These are phyloP conservation scores for Labeo rohita DNA, from an alignment of 2,113 vertebrate species.

Conservation along the genomic window DNA sequence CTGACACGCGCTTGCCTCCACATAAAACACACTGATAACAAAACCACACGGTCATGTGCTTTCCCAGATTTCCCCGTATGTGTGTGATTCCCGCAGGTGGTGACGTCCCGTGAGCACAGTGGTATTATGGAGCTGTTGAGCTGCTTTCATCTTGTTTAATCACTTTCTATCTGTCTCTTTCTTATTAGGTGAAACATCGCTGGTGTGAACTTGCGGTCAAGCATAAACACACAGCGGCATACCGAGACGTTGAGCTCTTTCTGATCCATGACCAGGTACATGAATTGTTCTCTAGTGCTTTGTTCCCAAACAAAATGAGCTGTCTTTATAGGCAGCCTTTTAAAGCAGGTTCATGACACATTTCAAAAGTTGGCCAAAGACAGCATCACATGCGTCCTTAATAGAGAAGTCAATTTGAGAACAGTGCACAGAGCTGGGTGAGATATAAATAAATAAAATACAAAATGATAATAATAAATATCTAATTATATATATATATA, in stretches of 20 bases:
- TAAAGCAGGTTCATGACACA: not conserved
- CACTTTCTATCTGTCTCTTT: slow-evolving; percentile 26
- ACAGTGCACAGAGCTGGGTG: not conserved
- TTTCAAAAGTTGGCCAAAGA: not conserved
- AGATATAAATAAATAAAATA: not conserved
- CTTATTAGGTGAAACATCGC: slow-evolving; percentile 86
- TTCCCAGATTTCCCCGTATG: slow-evolving; percentile 10
- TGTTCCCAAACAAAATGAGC: slow-evolving; percentile 1
- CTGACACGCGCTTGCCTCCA: slow-evolving; percentile 42
- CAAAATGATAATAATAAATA: not conserved
- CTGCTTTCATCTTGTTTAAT: slow-evolving; percentile 25
- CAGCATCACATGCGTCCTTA: not conserved
- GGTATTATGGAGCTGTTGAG: not conserved
- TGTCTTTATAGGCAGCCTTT: not conserved
- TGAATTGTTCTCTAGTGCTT: not conserved
- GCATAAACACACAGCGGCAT: slow-evolving; percentile 78
- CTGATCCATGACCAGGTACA: slow-evolving; percentile 88
- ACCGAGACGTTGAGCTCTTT: slow-evolving; percentile 84
- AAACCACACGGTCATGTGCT: slow-evolving; percentile 36
- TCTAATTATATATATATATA: not conserved
- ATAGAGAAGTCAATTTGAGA: not conserved
- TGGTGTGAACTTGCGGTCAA: slow-evolving; percentile 96
- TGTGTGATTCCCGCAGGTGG: not conserved
- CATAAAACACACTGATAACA: slow-evolving; percentile 41
- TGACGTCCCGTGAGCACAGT: slow-evolving; percentile 11